phyloP scores from a whole-genome alignment of 2,113 vertebrate species.

The Peromyscus polionotus region DNA sequence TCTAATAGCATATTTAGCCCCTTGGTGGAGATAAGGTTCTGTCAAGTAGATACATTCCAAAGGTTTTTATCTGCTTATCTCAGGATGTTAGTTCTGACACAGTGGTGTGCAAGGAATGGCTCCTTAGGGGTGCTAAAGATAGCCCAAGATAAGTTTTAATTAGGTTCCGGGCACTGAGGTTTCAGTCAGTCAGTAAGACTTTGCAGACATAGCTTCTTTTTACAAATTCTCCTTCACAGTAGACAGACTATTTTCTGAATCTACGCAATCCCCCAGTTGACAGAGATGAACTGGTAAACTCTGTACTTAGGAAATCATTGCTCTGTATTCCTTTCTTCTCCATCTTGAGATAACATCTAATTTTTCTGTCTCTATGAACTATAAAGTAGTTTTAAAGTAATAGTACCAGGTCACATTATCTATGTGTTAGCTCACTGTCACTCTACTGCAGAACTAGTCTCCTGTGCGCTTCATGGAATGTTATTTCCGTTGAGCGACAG shows the following conservation, averaged over 20 bases:
- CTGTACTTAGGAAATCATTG: no score
- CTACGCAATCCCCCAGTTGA: not conserved
- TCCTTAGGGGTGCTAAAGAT: not conserved
- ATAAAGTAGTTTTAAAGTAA: constrained; percentile 38
- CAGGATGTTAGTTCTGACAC: not conserved
- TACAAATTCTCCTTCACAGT: not conserved
- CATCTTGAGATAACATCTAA: no score
- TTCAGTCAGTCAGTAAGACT: not conserved
- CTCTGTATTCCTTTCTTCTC: no score
- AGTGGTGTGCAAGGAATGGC: not conserved
- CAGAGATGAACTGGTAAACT: not conserved
- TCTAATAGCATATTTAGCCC: not conserved
- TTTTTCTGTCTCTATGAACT: no score
- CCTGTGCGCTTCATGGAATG: not conserved
- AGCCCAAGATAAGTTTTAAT: not conserved
- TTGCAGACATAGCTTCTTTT: not conserved
- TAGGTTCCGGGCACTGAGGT: not conserved
- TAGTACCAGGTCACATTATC: not conserved
- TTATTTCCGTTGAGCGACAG: not conserved
- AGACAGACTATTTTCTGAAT: not conserved
- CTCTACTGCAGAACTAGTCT: not conserved
- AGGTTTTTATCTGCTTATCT: not conserved
- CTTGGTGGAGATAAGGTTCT: not conserved
- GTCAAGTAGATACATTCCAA: not conserved
- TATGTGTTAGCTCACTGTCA: not conserved